Base-by-base conservation (phyloP, 2,888 invertebrate genomes). In the Drosophila kuntzei region DNA sequence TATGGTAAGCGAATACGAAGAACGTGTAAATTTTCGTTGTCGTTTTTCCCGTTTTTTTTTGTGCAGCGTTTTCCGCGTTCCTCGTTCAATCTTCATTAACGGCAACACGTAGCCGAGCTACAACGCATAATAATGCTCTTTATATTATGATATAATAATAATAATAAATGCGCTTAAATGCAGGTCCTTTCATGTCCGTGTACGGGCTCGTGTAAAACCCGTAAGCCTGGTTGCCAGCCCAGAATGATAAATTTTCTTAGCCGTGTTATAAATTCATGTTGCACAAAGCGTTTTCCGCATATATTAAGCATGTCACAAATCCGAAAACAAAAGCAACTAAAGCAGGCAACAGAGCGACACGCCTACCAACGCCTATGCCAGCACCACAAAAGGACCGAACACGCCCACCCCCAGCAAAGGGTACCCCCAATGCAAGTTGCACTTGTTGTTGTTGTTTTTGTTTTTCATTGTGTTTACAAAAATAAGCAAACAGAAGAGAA, bases 281-380 rank as follows among this genome's bases (percentile, higher is more conserved):
- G 54, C 65, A 68, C 68, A 70, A 65, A 55, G 73, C 79, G 61
- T 74, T 76, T 65, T 18, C 44, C 65, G 64, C 76, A 80, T 73
- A 73, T 64, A 80, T 83, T 80, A 78, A 58, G 51, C 68, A 68
- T 76, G 76, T 73, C 70, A 72, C 72, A 73, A 76, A 76, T 76
- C 29, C 34, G n/a, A 61, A 63, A 76, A 71, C 61, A 69, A 71
- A 69, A 62, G 34, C 37, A 29, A 25, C n/a, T 20, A 12, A 57
- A 59, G 47, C 61, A 47, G 41, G 44, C 75, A 59, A 53, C 66
- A 70, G 46, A 59, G 61, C 54, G 61, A 32, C 49, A 70, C 70
- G 74, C 74, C 66, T 58, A 50, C 54, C 32, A 29, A 62, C 62
- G 78, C 71, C 74, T 64, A 62, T 70, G 43, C 39, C 37, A 57